Base-by-base conservation (phyloP, 2,113 vertebrate species). In the Corynorhinus townsendii region DNA sequence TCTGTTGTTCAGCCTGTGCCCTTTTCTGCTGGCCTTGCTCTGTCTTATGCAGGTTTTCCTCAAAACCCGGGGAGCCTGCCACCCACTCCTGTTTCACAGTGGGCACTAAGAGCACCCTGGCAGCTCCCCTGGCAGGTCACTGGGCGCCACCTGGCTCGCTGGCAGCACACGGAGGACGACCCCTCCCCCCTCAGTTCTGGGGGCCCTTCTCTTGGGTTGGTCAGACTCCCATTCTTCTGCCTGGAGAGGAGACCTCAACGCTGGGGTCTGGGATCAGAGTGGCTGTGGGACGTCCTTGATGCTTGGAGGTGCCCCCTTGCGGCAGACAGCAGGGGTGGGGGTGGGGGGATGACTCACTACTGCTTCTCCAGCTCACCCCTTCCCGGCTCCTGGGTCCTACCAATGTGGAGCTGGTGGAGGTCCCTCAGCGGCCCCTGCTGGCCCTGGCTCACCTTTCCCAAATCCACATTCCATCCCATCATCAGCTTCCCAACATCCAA, bases 61-160 rank as follows among this genome's bases (percentile, higher is more conserved):
- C 62, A 66, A 33, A 64, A 66, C 11, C 14, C 2, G 12, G 62
- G 62, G 12, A 33, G 28, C 62, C 62, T 2, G 30, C 28, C 28
- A 30, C 28, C 12, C 62, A 66, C 62, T 15, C 62, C 62, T 33
- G 5, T 14, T 66, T 33, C 62, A 30, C 28, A 33, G 30, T 66
- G n/a, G 43, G 35, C 11, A 2, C 62, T 2, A n/a, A 16, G 47
- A 22, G 59, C 82, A 28, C 62, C 11, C 45, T 0, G 14, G 19
- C 5, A 5, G 35, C 12, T 47, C 28, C 4, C n/a, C n/a, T n/a
- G n/a, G n/a, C n/a, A n/a, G n/a, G 8, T 26, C 28, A 0, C 47
- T 14, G 33, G 9, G 77, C 10, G 38, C 35, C 43, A 17, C 2
- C 38, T 33, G 43, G 26, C 62, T 30, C 7, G 1, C 33, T 2